A percentile compares a stretch with the other conserved stretches of the same genome.
phyloP scores from a whole-genome alignment of 2,888 invertebrate genomes.

The Malthinus flaveolus region DNA sequence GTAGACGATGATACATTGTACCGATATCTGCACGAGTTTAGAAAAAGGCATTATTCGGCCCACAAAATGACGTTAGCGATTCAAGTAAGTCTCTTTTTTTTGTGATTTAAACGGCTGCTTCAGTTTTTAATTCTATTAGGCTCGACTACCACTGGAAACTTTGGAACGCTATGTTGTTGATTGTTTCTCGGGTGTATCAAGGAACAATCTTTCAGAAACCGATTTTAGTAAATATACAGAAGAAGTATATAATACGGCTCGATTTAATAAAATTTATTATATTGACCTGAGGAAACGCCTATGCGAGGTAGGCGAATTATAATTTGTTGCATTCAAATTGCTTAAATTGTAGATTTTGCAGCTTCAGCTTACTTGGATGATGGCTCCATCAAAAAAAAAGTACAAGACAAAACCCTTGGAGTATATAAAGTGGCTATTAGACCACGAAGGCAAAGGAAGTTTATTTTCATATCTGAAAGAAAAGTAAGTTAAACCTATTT shows the following conservation, averaged over 20 bases:
- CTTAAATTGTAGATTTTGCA: slow-evolving; percentile 34
- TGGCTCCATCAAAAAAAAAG: slow-evolving; percentile 64
- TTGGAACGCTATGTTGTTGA: slow-evolving; percentile 67
- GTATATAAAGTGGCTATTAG: slow-evolving; percentile 77
- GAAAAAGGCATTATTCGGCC: slow-evolving; percentile 79
- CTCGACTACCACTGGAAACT: slow-evolving; percentile 64
- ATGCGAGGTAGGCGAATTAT: slow-evolving; percentile 60
- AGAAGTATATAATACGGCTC: slow-evolving; percentile 62
- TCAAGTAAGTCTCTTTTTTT: slow-evolving; percentile 59
- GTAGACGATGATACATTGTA: slow-evolving; percentile 71
- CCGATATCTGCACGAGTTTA: slow-evolving; percentile 71
- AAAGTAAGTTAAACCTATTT: slow-evolving; percentile 56
- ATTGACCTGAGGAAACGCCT: slow-evolving; percentile 76
- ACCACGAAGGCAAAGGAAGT: slow-evolving; percentile 85
- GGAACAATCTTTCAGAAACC: slow-evolving; percentile 64
- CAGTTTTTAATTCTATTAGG: slow-evolving; percentile 42
- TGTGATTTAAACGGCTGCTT: neutral
- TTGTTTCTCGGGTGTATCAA: slow-evolving; percentile 71
- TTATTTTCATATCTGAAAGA: slow-evolving; percentile 76
- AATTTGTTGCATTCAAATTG: neutral
- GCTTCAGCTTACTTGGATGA: slow-evolving; percentile 66
- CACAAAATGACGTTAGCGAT: slow-evolving; percentile 86
- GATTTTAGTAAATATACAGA: slow-evolving; percentile 62
- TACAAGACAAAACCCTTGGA: slow-evolving; percentile 78
- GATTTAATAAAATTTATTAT: slow-evolving; percentile 71